A percentile compares a stretch with the other conserved stretches of the same genome.
phyloP scores from a whole-genome alignment of 2,797 vertebrate species.

The Craterocephalus amniculus region DNA sequence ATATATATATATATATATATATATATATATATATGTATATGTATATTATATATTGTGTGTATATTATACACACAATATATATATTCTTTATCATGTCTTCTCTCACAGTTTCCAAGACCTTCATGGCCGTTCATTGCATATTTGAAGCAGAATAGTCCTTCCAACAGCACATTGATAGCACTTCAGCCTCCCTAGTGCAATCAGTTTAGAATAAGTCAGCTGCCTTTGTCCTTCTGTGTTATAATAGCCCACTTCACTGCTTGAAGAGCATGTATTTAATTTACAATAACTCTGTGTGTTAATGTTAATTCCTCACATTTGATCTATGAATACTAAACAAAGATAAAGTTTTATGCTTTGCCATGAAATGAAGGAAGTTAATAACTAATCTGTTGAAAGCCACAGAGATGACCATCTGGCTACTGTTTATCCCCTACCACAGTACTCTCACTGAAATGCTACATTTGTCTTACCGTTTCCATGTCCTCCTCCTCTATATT shows the following conservation, averaged over 20 bases:
- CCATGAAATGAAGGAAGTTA: constrained; percentile 50
- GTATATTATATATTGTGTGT: too few relatives aligned
- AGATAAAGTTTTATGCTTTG: constrained; percentile 49
- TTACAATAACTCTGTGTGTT: constrained; percentile 50
- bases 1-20: too few relatives aligned
- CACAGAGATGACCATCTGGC: constrained; percentile 79
- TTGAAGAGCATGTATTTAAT: constrained; percentile 53
- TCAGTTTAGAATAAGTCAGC: constrained; percentile 51
- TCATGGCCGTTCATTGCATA: constrained; percentile 47
- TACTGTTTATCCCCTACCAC: constrained; percentile 51
- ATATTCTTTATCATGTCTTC: too few relatives aligned
- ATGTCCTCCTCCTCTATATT: constrained; percentile 61
- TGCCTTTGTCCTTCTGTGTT: constrained; percentile 53
- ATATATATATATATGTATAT: too few relatives aligned
- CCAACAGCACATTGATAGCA: constrained; percentile 36
- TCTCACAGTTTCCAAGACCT: constrained; percentile 34
- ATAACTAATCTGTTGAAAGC: constrained; percentile 72
- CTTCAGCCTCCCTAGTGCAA: constrained; percentile 53
- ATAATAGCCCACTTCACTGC: constrained; percentile 40
- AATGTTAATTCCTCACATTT: constrained; percentile 46
- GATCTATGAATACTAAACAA: constrained; percentile 51
- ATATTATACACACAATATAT: too few relatives aligned
- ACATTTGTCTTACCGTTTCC: constrained; percentile 54
- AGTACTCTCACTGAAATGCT: constrained; percentile 54
- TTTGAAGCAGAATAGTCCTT: constrained; percentile 47